Base-by-base conservation (phyloP, 2,888 invertebrate species). In the Homarus gammarus region DNA sequence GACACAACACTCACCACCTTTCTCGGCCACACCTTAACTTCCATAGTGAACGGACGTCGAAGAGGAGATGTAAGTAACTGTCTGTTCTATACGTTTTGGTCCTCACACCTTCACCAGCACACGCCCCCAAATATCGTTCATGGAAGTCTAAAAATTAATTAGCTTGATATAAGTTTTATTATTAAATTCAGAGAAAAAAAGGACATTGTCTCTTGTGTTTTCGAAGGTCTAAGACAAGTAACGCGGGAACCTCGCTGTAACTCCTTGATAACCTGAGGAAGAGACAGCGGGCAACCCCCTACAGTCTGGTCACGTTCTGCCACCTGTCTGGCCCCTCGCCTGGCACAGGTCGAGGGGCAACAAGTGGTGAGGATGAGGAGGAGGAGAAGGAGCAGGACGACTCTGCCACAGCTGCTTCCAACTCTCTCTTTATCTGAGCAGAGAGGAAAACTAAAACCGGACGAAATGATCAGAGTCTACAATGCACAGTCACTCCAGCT, bases 401-500 rank as follows among this genome's bases (percentile, higher is more conserved):
- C 27, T 56, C 79, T 79, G 61, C n/a, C 49, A 44, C 27, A 27
- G 49, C 40, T 70, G n/a, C 33, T 8, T 22, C 36, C 10, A n/a
- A 18, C 33, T 44, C 84, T 49, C 61, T n/a, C 40, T 68, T 31
- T 70, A 2, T 79, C 61, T 64, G 64, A 27, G 64, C 64, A 61
- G 61, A 49, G 83, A 5, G 49, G 51, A 72, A 83, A 72, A 83
- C 33, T 83, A 33, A 72, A 51, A 15, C 44, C 83, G 83, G 83
- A 83, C 83, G 83, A 70, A 72, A 72, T 83, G 56, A 61, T 79
- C 79, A 49, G 10, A 83, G 72, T 72, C 49, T 44, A 83, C 70
- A 79, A 61, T n/a, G 78, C 56, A 56, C 31, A 56, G 18, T 27
- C 64, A 64, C 64, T 27, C 18, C 2, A 18, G 27, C 27, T 27